phyloP scores from a whole-genome alignment of 2,888 invertebrate genomes.

The Tenthredo scrophulariae region DNA sequence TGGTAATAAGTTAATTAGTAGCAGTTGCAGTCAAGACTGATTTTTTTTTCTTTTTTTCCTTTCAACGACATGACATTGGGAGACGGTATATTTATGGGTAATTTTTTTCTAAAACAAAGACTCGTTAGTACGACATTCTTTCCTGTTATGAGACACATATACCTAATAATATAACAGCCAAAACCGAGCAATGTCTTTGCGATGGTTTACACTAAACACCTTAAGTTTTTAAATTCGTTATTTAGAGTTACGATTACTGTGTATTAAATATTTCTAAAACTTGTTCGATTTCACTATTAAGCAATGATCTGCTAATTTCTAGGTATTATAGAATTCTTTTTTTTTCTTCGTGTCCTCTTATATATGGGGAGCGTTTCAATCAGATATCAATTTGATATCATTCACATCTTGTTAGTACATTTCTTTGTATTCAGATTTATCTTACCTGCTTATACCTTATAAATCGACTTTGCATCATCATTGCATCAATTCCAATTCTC shows the following conservation, averaged over 20 bases:
- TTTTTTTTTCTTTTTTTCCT: not conserved
- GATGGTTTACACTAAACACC: conserved; percentile 60
- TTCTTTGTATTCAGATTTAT: not conserved
- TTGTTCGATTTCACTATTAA: conserved; percentile 55
- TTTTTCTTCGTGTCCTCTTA: conserved; percentile 4
- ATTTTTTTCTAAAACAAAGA: conserved; percentile 1
- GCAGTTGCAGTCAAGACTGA: not conserved
- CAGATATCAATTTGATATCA: conserved; percentile 25
- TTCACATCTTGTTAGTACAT: not conserved
- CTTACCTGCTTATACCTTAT: not conserved
- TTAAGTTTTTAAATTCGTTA: conserved; percentile 64
- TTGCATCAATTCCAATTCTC: conserved; percentile 34
- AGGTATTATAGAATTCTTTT: conserved; percentile 55
- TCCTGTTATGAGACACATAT: conserved; percentile 50
- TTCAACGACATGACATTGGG: conserved; percentile 22
- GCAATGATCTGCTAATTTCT: conserved; percentile 59
- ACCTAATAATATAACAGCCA: conserved; percentile 66
- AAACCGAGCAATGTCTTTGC: conserved; percentile 64
- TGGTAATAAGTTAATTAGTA: not conserved
- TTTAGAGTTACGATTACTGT: conserved; percentile 62
- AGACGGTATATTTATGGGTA: conserved; percentile 28
- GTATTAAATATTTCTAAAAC: conserved; percentile 56
- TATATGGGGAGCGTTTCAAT: not conserved
- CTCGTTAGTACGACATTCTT: conserved; percentile 45
- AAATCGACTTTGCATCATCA: not conserved